Percentiles rank a stretch among this genome's conserved stretches.
These are phyloP conservation scores for Pseudoatta argentina DNA, from an alignment of 1,140 invertebrate species.

Conservation along the genomic window DNA sequence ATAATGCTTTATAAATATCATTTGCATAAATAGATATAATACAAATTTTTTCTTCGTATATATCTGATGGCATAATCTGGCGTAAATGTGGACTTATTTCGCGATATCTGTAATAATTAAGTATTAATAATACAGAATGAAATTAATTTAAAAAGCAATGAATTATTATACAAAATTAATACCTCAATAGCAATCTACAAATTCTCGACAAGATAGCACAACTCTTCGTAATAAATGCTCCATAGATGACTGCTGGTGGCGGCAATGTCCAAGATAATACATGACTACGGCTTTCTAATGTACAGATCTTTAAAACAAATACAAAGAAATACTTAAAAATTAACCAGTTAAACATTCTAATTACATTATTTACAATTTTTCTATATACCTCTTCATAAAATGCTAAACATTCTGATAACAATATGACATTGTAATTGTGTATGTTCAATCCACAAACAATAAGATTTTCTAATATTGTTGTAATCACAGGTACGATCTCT, in stretches of 20 bases:
- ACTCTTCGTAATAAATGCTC: slow-evolving; percentile 75
- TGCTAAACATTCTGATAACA: slow-evolving; percentile 78
- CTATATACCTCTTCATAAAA: slow-evolving; percentile 80
- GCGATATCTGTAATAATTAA: slow-evolving; percentile 66
- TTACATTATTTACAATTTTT: neutral
- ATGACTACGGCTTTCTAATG: slow-evolving; percentile 70
- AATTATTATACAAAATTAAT: slow-evolving; percentile 38
- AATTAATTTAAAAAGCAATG: slow-evolving; percentile 29
- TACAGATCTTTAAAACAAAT: slow-evolving; percentile 61
- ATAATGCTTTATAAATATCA: slow-evolving; percentile 75
- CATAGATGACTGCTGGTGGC: slow-evolving; percentile 80
- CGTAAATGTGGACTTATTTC: slow-evolving; percentile 53
- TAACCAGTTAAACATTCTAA: neutral
- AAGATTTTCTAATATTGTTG: slow-evolving; percentile 69
- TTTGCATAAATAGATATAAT: slow-evolving; percentile 69
- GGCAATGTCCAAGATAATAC: slow-evolving; percentile 75
- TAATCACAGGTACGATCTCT: slow-evolving; percentile 72
- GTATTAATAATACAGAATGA: slow-evolving; percentile 15
- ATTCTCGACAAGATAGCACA: slow-evolving; percentile 77
- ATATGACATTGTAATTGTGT: slow-evolving; percentile 72
- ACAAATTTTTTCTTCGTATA: slow-evolving; percentile 54
- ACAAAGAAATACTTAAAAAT: neutral
- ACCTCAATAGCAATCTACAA: slow-evolving; percentile 80
- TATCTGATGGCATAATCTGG: slow-evolving; percentile 22
- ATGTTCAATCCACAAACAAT: slow-evolving; percentile 77